phyloP scores from a whole-genome alignment of 2,888 invertebrate genomes.

The Eueremaeus valkanovi region DNA sequence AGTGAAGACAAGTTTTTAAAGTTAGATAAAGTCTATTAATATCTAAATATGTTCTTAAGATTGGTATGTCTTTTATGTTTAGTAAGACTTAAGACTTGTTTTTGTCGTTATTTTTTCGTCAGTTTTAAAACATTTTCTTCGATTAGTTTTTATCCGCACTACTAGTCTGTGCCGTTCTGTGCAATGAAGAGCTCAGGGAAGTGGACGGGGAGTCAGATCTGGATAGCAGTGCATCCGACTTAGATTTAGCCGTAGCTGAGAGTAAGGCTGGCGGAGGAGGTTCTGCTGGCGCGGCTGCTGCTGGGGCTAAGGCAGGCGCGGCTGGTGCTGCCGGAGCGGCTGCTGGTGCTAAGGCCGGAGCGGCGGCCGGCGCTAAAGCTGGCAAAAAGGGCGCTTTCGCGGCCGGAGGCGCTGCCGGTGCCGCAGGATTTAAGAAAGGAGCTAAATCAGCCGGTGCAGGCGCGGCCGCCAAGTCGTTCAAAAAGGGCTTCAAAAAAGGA shows the following conservation, averaged over 20 bases:
- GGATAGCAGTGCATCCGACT: not conserved
- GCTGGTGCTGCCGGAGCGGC: constrained; percentile 15
- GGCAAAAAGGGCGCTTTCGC: constrained; percentile 12
- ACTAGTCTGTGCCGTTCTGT: not conserved
- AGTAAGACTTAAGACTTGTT: not conserved
- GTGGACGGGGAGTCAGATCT: not conserved
- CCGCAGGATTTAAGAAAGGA: constrained; percentile 25
- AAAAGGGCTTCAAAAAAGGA: constrained; percentile 32
- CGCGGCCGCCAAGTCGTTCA: constrained; percentile 18
- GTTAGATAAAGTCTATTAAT: too few relatives aligned
- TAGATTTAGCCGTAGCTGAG: constrained; percentile 18
- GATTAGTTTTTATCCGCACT: not conserved
- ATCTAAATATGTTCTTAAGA: constrained; percentile 8
- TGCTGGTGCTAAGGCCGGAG: constrained; percentile 1
- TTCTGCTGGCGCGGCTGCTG: not conserved
- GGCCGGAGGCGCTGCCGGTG: constrained; percentile 18
- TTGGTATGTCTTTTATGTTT: constrained; percentile 7
- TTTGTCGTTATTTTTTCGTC: not conserved
- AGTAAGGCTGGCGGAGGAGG: not conserved
- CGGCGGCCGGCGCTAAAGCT: not conserved
- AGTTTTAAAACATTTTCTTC: not conserved
- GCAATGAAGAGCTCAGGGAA: not conserved
- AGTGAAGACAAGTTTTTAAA: not conserved
- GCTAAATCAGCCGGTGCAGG: constrained; percentile 20
- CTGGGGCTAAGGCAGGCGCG: constrained; percentile 9